Conservation (phyloP, 2,797 vertebrate species). For the Tympanoctomys barrerae region DNA sequence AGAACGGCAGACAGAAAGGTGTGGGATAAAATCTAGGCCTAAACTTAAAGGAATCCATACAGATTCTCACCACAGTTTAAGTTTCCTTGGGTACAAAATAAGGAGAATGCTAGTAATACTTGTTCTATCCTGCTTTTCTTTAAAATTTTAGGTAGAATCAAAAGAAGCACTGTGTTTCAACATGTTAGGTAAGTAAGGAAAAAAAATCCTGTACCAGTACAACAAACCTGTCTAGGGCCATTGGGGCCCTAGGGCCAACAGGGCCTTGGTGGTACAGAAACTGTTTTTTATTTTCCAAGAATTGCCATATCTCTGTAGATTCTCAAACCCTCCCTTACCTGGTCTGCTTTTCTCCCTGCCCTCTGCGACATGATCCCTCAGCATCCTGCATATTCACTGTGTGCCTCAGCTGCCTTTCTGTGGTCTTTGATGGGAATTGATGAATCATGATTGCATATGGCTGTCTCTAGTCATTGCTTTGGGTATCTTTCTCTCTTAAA, state of each 20-base stretch:
- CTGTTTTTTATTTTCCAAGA: neutral
- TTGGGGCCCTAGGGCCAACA: neutral
- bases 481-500: neutral
- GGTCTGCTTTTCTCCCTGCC: neutral
- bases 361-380: neutral
- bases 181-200: neutral
- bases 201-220: neutral
- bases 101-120: neutral
- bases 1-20: neutral
- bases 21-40: neutral
- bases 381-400: neutral
- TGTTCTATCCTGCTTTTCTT: neutral
- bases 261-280: neutral
- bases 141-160: neutral
- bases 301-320: neutral
- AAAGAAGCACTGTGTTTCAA: neutral
- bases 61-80: neutral
- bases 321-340: neutral
- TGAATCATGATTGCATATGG: neutral
- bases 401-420: neutral
- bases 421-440: neutral
- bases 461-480: constrained; percentile 14
- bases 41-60: neutral
- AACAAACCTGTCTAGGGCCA: neutral
- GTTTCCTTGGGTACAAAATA: constrained; percentile 6